These are phyloP conservation scores for Apotomis capreana DNA, from an alignment of 2,888 invertebrate genomes.

Conservation along the genomic window DNA sequence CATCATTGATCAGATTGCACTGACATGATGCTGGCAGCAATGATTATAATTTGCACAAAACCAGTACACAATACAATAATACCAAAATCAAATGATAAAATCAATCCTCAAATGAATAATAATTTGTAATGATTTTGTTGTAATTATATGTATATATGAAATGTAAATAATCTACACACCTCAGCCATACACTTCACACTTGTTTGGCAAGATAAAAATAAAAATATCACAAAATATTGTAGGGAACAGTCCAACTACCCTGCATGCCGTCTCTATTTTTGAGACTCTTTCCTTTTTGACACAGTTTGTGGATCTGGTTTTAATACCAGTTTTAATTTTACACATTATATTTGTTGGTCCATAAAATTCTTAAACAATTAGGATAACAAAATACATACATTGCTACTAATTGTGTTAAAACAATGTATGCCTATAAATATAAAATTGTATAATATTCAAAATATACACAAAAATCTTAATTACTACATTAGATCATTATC, in stretches of 20 bases:
- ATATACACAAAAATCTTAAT: not conserved
- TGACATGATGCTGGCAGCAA: not conserved
- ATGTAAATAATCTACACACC: no score
- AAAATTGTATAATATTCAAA: slow-evolving; percentile 27
- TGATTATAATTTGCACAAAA: no score
- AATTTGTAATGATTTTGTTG: not conserved
- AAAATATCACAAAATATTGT: not conserved
- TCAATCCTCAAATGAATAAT: not conserved
- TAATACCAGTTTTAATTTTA: not conserved
- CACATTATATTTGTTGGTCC: slow-evolving; percentile 9
- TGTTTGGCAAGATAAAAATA: not conserved
- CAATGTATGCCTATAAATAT: not conserved
- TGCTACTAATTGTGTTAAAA: not conserved
- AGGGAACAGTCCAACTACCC: not conserved
- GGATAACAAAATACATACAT: slow-evolving; percentile 1
- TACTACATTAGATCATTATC: not conserved
- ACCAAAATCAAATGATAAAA: not conserved
- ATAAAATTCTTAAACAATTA: slow-evolving; percentile 14
- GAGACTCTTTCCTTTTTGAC: not conserved
- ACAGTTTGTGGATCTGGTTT: not conserved
- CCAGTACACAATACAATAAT: not conserved
- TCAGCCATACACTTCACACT: not conserved
- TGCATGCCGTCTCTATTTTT: not conserved
- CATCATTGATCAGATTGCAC: not conserved
- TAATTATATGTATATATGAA: not conserved